phyloP scores from a whole-genome alignment of 2,797 vertebrate species.

The Mionectes olivaceus region DNA sequence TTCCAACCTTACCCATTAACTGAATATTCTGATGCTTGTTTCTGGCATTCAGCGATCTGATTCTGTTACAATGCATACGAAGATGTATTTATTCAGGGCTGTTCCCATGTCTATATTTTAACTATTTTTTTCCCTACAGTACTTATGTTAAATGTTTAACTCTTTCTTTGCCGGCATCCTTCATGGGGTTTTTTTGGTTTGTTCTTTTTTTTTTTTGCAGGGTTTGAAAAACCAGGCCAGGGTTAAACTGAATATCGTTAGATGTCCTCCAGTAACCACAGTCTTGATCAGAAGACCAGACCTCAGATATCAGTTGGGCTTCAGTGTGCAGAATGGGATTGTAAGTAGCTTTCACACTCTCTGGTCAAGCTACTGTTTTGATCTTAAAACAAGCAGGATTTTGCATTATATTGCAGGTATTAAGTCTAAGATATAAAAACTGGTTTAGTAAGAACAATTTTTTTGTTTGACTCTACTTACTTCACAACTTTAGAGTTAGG shows the following conservation, averaged over 20 bases:
- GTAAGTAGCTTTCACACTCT: slow-evolving; percentile 78
- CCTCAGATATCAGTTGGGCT: slow-evolving; percentile 94
- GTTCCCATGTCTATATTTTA: background rate
- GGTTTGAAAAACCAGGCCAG: slow-evolving; percentile 93
- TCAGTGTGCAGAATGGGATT: slow-evolving; percentile 98
- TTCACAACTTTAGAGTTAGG: background rate
- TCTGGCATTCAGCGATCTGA: background rate
- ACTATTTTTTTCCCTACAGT: rapidly evolving
- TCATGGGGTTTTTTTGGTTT: background rate
- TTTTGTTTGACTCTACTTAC: background rate
- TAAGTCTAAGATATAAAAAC: background rate
- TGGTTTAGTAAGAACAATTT: background rate
- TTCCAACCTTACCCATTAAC: background rate
- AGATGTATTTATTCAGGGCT: background rate
- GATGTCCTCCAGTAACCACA: slow-evolving; percentile 96
- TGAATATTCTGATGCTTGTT: background rate
- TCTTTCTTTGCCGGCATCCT: background rate
- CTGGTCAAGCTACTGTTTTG: background rate
- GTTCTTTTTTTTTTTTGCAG: slow-evolving; percentile 64
- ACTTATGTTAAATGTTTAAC: background rate
- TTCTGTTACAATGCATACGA: background rate
- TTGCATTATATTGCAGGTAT: background rate
- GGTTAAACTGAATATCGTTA: slow-evolving; percentile 94
- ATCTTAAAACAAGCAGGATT: background rate
- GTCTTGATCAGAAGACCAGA: slow-evolving; percentile 95